These are phyloP conservation scores for Rhodeus uyekii DNA, from an alignment of 2,797 vertebrate genomes.

Conservation along the genomic window DNA sequence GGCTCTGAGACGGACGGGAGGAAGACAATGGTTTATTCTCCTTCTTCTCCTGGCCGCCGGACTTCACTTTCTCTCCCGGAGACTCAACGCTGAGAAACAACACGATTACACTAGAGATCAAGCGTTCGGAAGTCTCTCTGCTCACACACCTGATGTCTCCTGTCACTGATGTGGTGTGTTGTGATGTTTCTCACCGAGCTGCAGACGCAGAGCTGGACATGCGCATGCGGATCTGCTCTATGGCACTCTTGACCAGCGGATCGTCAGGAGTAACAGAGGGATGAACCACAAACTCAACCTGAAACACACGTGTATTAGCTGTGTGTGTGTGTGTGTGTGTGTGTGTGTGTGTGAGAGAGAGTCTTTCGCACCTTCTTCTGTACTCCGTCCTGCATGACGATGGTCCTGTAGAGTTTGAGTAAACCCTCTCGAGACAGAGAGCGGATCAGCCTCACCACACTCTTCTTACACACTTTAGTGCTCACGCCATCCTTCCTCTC, in stretches of 20 bases:
- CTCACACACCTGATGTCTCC: no score
- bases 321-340: not conserved
- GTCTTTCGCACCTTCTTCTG: conserved; percentile 85
- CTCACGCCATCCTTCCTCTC: conserved; percentile 87
- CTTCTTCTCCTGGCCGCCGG: not conserved
- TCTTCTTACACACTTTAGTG: conserved; percentile 95
- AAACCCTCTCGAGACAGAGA: conserved; percentile 85
- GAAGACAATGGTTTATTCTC: not conserved
- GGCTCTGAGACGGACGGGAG: not conserved
- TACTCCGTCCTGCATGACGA: conserved; percentile 83
- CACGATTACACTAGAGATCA: not conserved
- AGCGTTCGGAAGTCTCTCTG: no score
- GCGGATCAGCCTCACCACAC: conserved; percentile 85
- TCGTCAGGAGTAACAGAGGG: conserved; percentile 88
- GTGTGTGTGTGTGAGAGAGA: not conserved
- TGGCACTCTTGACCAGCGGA: conserved; percentile 83
- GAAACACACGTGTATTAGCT: conserved; percentile 6
- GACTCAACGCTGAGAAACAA: conserved; percentile 62
- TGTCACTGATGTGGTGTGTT: no score
- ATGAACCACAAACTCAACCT: conserved; percentile 93
- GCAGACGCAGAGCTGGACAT: conserved; percentile 87
- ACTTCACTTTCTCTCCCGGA: not conserved
- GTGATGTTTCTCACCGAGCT: conserved; percentile 79
- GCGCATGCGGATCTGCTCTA: conserved; percentile 94
- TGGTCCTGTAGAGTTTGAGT: conserved; percentile 81